phyloP scores from a whole-genome alignment of 2,797 vertebrate species.

The Muscicapa striata region DNA sequence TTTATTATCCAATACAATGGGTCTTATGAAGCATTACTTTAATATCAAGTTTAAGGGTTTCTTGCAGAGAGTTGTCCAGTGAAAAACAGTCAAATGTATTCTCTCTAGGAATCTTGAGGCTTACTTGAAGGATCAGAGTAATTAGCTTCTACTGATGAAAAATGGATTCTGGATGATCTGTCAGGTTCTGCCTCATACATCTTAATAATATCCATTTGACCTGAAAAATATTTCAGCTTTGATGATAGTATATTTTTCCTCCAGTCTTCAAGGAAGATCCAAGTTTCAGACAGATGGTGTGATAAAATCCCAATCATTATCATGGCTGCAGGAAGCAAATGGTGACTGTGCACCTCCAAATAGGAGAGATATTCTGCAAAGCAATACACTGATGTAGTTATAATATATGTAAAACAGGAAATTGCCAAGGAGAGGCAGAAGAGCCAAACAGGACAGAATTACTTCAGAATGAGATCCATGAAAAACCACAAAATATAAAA shows the following conservation, averaged over 20 bases:
- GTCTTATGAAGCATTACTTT: conserved; percentile 43
- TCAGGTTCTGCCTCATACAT: neutral
- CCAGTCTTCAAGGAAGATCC: neutral
- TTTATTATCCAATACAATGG: neutral
- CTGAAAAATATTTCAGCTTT: neutral
- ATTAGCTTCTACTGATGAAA: neutral
- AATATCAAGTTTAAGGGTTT: conserved; percentile 24
- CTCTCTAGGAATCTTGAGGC: neutral
- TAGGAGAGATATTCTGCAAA: neutral
- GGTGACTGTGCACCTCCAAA: neutral
- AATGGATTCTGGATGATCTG: neutral
- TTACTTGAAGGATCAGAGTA: neutral
- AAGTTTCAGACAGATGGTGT: neutral
- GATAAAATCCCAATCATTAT: neutral
- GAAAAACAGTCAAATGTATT: neutral
- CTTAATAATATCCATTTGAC: neutral
- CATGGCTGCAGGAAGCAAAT: neutral
- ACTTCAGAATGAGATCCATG: neutral
- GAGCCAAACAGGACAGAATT: neutral
- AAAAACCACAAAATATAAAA: neutral
- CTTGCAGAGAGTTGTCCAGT: neutral
- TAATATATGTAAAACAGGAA: neutral
- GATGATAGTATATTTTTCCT: neutral
- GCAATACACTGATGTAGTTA: neutral
- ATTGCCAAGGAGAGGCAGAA: neutral